These are phyloP conservation scores for Epizoanthus illoricatus DNA, from an alignment of 92 coral and sea anemone species.

Conservation along the genomic window DNA sequence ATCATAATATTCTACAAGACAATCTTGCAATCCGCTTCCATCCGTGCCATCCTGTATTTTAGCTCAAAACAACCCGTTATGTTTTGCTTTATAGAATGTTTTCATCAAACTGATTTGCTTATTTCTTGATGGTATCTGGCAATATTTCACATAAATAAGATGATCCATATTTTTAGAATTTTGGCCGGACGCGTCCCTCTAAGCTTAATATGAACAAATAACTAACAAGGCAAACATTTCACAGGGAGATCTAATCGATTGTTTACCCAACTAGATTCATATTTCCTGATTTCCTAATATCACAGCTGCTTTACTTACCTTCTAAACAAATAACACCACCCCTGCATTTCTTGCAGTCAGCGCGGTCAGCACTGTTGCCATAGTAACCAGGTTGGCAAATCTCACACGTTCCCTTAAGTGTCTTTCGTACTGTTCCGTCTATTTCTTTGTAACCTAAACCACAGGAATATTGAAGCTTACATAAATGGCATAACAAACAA, in stretches of 20 bases:
- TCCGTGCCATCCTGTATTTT: too few species aligned
- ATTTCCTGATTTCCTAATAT: background rate
- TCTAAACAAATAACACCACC: slow-evolving; percentile 94
- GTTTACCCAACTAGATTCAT: background rate
- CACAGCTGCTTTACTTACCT: slow-evolving; percentile 52
- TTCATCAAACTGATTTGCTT: too few species aligned
- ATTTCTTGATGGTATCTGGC: too few species aligned
- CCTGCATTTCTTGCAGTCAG: slow-evolving; percentile 65
- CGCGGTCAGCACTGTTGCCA: slow-evolving; percentile 59
- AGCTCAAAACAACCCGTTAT: too few species aligned
- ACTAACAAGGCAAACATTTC: background rate
- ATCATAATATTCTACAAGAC: too few species aligned
- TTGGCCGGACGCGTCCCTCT: too few species aligned
- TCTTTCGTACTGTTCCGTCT: slow-evolving; percentile 55
- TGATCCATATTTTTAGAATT: too few species aligned
- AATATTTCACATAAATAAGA: too few species aligned
- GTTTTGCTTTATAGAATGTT: too few species aligned
- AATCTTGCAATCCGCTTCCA: too few species aligned
- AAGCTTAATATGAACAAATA: too few species aligned
- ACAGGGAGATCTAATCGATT: background rate
- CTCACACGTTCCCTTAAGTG: slow-evolving; percentile 73
- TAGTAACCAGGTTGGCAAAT: slow-evolving; percentile 84
- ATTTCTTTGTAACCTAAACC: slow-evolving; percentile 72
- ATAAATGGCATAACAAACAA: background rate
- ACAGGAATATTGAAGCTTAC: background rate